Evolutionary conservation across 2,888 invertebrate genomes (phyloP).

Genomic region (Automeris io): DNA sequence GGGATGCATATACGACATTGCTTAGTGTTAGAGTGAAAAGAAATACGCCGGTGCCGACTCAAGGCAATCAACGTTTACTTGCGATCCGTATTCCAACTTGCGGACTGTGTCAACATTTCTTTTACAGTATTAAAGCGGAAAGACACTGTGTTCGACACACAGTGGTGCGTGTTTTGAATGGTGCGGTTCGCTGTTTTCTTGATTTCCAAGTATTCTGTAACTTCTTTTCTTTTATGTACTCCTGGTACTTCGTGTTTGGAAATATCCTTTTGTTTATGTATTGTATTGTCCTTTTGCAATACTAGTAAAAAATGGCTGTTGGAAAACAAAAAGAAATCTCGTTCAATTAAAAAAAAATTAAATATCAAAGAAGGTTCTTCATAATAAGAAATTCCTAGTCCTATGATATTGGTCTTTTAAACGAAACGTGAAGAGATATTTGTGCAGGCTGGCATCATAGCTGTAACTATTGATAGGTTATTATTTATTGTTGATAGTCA

Average conservation of each 20-base stretch:
- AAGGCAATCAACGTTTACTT: constrained; percentile 73
- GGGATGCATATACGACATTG: constrained; percentile 29
- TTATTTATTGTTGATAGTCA: too few relatives aligned
- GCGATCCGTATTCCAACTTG: constrained; percentile 50
- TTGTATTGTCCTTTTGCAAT: constrained; percentile 17
- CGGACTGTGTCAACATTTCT: constrained; percentile 30
- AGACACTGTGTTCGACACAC: constrained; percentile 26
- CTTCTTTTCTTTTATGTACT: constrained; percentile 45
- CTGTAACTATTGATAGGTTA: too few relatives aligned
- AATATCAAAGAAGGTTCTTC: too few relatives aligned
- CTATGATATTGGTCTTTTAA: too few relatives aligned
- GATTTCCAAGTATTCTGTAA: constrained; percentile 51
- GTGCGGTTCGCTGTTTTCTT: constrained; percentile 43
- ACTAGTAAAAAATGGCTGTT: not conserved
- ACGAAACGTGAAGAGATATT: too few relatives aligned
- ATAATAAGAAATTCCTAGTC: too few relatives aligned
- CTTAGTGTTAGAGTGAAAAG: constrained; percentile 28
- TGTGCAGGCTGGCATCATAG: too few relatives aligned
- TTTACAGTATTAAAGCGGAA: constrained; percentile 18
- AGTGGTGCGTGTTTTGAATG: constrained; percentile 13
- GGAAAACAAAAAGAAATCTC: not conserved
- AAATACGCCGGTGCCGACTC: constrained; percentile 41
- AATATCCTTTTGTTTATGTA: constrained; percentile 36
- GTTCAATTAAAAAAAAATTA: too few relatives aligned
- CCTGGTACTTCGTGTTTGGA: constrained; percentile 44